phyloP scores from a whole-genome alignment of 2,888 invertebrate genomes.

The Coremacera marginata region DNA sequence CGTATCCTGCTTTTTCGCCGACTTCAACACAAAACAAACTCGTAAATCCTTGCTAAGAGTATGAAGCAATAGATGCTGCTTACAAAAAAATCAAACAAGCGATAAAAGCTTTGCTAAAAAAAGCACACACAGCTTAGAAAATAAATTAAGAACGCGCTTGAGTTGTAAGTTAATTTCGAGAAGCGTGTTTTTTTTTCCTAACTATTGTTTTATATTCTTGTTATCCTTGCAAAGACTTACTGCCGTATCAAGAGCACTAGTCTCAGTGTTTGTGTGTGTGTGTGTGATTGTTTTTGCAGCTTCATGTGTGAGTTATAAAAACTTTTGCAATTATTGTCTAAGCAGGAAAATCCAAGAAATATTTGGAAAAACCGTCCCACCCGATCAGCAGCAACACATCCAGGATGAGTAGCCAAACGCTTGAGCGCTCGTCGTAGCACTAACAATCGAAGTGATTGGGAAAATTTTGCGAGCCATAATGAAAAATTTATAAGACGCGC shows the following conservation, averaged over 20 bases:
- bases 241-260: neutral
- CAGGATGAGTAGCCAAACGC: neutral
- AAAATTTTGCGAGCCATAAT: slow-evolving; percentile 18
- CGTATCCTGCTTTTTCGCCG: slow-evolving; percentile 15
- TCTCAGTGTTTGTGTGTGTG: too few species aligned
- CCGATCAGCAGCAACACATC: neutral
- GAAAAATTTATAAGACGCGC: slow-evolving; percentile 25
- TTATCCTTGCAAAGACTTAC: neutral
- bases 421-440: slow-evolving; percentile 19
- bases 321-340: neutral
- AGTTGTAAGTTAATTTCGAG: slow-evolving; percentile 32
- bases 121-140: neutral
- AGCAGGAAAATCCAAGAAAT: neutral
- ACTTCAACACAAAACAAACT: neutral
- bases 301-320: neutral
- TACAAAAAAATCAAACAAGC: neutral
- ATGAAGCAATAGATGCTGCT: neutral
- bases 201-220: neutral
- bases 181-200: neutral
- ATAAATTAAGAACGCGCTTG: slow-evolving; percentile 24
- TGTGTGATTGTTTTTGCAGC: too few species aligned
- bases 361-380: neutral
- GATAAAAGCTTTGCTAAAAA: neutral
- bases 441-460: slow-evolving; percentile 6
- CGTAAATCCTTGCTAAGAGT: slow-evolving; percentile 3